Percentiles rank a stretch among this genome's conserved stretches.
phyloP scores from a whole-genome alignment of 2,888 invertebrate species.

The Eueremaeus valkanovi region DNA sequence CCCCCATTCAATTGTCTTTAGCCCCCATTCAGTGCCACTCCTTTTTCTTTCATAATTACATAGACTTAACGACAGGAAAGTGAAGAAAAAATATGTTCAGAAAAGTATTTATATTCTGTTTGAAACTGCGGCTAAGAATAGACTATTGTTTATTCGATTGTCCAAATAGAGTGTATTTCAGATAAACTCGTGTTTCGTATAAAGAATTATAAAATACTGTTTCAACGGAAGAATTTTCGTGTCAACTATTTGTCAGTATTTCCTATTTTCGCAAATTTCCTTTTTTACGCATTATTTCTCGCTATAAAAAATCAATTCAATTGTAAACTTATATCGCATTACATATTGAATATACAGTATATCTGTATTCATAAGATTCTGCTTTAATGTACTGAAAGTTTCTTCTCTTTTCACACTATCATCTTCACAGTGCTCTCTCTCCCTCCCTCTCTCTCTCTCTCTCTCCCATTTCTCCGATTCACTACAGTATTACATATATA shows the following conservation, averaged over 20 bases:
- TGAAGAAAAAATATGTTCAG: background rate
- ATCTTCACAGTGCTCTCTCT: background rate
- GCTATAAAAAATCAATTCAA: constrained; percentile 20
- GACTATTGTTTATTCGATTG: background rate
- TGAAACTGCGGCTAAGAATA: background rate
- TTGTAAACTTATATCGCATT: constrained; percentile 25
- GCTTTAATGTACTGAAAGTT: background rate
- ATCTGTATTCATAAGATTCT: constrained; percentile 25
- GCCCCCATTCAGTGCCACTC: constrained; percentile 1
- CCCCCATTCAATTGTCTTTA: constrained; percentile 1
- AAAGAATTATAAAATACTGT: background rate
- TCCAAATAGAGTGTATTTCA: no score
- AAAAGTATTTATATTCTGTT: background rate
- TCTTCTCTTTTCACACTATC: background rate
- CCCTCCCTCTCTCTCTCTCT: constrained; percentile 20
- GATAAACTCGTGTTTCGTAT: background rate
- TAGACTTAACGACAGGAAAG: constrained; percentile 5
- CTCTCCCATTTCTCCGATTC: background rate
- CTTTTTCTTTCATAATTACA: constrained; percentile 10
- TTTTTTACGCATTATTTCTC: constrained; percentile 14
- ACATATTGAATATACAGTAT: constrained; percentile 18
- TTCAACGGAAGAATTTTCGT: background rate
- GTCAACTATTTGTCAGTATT: constrained; percentile 16
- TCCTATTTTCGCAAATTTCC: constrained; percentile 4
- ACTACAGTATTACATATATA: background rate